Evolutionary conservation across 2,797 vertebrate species (phyloP), one percentile per base, ranked within the genome.

Genomic region (Pseudopleuronectes americanus): DNA sequence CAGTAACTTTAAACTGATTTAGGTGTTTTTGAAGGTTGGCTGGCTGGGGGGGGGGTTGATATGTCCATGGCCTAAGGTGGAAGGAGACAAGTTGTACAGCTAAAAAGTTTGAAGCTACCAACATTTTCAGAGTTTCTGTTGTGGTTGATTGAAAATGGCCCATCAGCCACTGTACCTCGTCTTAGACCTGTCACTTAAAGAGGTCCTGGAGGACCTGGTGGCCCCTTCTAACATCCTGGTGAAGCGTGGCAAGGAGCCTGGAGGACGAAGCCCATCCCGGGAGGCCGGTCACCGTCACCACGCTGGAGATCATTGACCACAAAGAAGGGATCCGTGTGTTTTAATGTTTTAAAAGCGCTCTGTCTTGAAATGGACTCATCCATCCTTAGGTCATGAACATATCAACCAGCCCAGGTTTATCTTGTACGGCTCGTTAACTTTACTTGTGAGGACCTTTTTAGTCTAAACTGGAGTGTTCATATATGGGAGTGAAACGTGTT

Each of bases 381-480:
- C 43, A 6, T 45, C 43, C 43, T 45, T 2, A 16, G 43, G 43
- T 17, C 16, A 48, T 0, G 47, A 43, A 41, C 57, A 2, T 23
- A 22, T 41, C 36, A 58, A 58, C 21, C 13, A 16, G 2, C 57
- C n/a, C 4, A 8, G 4, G 17, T 16, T 6, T 72, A 38, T 69
- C 16, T 68, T 59, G 3, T 76, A 71, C 23, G 54, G 69, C 49
- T 73, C 71, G 61, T 60, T 78, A 21, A 48, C 72, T 77, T 67
- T 69, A 65, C 19, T 57, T 21, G 23, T 66, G 48, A 84, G 77
- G 84, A 87, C 76, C 69, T 65, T 67, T 41, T 41, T 31, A n/a
- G 65, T 58, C 53, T 71, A 64, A 79, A 73, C 70, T 92, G 94
- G 93, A 94, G 93, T 94, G 92, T 92, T 93, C 75, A 80, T 81